phyloP scores from a whole-genome alignment of 2,113 vertebrate genomes.

The Balaenoptera acutorostrata region DNA sequence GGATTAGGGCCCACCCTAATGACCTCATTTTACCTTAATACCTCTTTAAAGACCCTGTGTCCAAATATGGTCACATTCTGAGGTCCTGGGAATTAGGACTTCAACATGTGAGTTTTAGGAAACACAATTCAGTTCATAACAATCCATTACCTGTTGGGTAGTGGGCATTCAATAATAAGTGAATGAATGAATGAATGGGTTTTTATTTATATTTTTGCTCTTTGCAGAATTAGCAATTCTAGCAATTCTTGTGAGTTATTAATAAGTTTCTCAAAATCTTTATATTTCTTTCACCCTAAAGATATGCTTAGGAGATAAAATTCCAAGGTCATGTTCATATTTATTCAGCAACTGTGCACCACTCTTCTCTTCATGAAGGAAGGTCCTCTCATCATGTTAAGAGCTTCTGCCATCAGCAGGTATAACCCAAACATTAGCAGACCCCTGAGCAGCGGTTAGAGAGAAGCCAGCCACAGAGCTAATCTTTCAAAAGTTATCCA shows the following conservation, averaged over 20 bases:
- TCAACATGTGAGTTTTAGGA: neutral
- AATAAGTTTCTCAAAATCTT: neutral
- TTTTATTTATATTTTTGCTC: neutral
- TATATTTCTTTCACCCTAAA: neutral
- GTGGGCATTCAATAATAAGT: neutral
- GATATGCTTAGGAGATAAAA: neutral
- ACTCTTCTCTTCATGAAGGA: neutral
- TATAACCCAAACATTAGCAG: neutral
- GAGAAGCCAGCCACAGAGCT: neutral
- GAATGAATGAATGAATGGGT: neutral
- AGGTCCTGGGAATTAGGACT: neutral
- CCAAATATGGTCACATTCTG: neutral
- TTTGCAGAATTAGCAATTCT: neutral
- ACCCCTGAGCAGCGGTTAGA: neutral
- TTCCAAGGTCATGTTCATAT: neutral
- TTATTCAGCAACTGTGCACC: neutral
- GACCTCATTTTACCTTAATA: neutral
- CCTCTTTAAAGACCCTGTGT: neutral
- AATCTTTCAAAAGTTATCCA: neutral
- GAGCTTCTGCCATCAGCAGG: rapidly evolving
- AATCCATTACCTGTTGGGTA: neutral
- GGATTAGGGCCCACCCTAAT: neutral
- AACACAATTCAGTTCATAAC: neutral
- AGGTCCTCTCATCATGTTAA: no score
- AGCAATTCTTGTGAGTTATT: neutral